phyloP scores from a whole-genome alignment of 2,888 invertebrate genomes.

The Spodoptera exigua region DNA sequence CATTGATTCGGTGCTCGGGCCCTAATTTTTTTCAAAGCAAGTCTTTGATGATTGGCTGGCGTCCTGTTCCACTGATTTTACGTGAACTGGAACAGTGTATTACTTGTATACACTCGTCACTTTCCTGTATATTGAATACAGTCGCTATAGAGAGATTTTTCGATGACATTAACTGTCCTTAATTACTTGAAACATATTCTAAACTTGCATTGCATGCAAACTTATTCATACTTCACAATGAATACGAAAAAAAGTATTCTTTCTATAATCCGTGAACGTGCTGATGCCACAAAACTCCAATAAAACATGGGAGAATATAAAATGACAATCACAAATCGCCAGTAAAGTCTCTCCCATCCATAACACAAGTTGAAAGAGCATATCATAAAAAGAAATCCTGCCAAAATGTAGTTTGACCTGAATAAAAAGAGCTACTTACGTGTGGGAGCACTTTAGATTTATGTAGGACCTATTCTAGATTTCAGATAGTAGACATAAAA shows the following conservation, averaged over 20 bases:
- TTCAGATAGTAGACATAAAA: conserved; percentile 33
- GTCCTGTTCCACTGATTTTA: too few species aligned
- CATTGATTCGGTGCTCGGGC: neutral
- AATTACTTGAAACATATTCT: too few species aligned
- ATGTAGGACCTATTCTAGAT: conserved; percentile 51
- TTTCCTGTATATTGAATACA: too few species aligned
- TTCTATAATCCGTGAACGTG: neutral
- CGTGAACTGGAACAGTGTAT: too few species aligned
- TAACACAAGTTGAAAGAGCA: conserved; percentile 40
- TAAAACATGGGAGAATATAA: conserved; percentile 28
- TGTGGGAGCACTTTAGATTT: conserved; percentile 49
- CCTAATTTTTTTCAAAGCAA: too few species aligned
- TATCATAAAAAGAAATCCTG: conserved; percentile 46
- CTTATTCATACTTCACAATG: too few species aligned
- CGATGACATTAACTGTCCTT: too few species aligned
- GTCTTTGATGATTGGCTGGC: too few species aligned
- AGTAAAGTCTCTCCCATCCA: conserved; percentile 19
- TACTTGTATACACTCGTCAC: too few species aligned
- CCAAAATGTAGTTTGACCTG: conserved; percentile 37
- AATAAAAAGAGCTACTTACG: conserved; percentile 51
- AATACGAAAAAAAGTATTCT: too few species aligned
- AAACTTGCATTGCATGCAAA: too few species aligned
- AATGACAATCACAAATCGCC: conserved; percentile 22
- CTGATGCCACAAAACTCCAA: conserved; percentile 3
- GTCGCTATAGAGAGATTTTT: too few species aligned